Percentiles rank a stretch among this genome's conserved stretches.
These are phyloP conservation scores for Glomeris maerens DNA, from an alignment of 1,140 invertebrate genomes.

Conservation along the genomic window DNA sequence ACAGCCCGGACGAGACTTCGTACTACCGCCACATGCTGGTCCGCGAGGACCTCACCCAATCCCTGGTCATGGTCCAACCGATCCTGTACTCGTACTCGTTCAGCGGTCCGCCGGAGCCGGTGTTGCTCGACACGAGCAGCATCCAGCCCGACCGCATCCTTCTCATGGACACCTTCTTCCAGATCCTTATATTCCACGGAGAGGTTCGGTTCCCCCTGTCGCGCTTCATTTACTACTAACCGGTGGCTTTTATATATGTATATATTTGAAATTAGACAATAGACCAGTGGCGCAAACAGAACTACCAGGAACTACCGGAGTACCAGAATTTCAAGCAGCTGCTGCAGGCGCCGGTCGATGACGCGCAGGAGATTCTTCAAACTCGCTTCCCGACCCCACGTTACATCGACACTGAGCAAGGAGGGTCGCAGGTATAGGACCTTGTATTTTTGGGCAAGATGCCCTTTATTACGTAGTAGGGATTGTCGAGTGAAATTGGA, in stretches of 20 bases:
- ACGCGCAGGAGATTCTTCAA: conserved; percentile 90
- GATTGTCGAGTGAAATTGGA: too few species aligned
- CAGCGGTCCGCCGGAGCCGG: conserved; percentile 92
- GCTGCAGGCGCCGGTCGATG: conserved; percentile 87
- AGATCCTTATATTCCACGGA: conserved; percentile 98
- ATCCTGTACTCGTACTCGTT: conserved; percentile 98
- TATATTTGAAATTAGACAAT: conserved; percentile 55
- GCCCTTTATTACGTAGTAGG: background rate
- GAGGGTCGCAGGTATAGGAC: conserved; percentile 72
- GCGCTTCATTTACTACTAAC: too few species aligned
- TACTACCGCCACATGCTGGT: conserved; percentile 98
- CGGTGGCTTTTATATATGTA: conserved; percentile 18
- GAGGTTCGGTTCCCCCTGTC: too few species aligned
- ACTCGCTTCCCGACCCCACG: conserved; percentile 94
- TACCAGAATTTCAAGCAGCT: conserved; percentile 96
- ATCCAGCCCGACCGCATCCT: conserved; percentile 95
- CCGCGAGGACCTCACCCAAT: conserved; percentile 92
- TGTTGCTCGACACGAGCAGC: conserved; percentile 89
- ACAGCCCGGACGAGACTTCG: conserved; percentile 98
- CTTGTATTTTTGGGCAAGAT: too few species aligned
- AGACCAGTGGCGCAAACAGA: conserved; percentile 83
- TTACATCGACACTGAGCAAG: conserved; percentile 98
- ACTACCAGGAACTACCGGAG: conserved; percentile 91
- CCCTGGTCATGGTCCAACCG: conserved; percentile 98
- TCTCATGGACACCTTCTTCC: conserved; percentile 99